phyloP scores from a whole-genome alignment of 1,140 invertebrate species.

The Drosophila navojoa region DNA sequence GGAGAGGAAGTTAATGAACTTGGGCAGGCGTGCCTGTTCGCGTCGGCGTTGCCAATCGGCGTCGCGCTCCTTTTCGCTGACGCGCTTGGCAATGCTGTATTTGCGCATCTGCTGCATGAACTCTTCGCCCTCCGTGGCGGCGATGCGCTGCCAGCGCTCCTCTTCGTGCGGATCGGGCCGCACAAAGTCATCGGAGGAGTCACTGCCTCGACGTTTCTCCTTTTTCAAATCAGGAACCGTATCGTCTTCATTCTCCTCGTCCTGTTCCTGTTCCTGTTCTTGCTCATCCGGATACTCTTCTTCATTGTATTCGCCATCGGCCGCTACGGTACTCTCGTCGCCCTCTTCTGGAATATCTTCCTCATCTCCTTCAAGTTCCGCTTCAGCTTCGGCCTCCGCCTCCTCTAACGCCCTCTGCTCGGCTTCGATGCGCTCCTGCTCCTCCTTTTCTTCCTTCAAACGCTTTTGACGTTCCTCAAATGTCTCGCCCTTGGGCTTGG shows the following conservation, averaged over 20 bases:
- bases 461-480: constrained; percentile 80
- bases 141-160: constrained; percentile 77
- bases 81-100: constrained; percentile 71
- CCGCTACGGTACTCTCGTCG: constrained; percentile 60
- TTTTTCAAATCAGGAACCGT: constrained; percentile 31
- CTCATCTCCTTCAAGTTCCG: constrained; percentile 69
- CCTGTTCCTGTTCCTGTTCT: constrained; percentile 64
- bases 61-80: constrained; percentile 80
- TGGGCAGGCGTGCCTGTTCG: constrained; percentile 72
- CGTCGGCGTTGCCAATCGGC: constrained; percentile 80
- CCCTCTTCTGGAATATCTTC: constrained; percentile 63
- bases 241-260: constrained; percentile 61
- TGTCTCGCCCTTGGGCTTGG: constrained; percentile 80
- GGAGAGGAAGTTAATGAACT: constrained; percentile 87
- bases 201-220: constrained; percentile 69
- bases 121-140: constrained; percentile 77
- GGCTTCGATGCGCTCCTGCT: constrained; percentile 70
- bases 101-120: constrained; percentile 82
- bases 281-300: constrained; percentile 61
- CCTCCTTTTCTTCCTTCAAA: constrained; percentile 74
- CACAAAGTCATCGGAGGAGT: constrained; percentile 76
- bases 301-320: constrained; percentile 52
- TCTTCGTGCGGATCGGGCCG: constrained; percentile 80
- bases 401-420: constrained; percentile 67
- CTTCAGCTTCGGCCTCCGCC: constrained; percentile 71